Base-by-base conservation (phyloP, 2,113 vertebrate species). In the Clarias macrocephalus region DNA sequence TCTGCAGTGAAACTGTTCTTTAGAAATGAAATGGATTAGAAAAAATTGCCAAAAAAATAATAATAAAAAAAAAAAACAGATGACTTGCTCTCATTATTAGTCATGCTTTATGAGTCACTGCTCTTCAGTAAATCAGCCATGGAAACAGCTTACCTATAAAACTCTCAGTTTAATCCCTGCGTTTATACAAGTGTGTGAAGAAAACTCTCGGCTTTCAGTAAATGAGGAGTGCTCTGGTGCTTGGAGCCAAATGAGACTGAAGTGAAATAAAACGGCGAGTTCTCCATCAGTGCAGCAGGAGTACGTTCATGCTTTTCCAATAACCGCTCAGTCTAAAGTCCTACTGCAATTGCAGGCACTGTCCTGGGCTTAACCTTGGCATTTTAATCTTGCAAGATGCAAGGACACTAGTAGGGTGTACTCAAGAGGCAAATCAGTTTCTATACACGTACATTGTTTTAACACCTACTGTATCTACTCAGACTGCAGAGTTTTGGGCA, bases 211-310 rank as follows among this genome's bases (percentile, higher is more conserved):
- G 4, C 57, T 80, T 76, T 79, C 60, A 52, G 42, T 23, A 37
- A 76, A 79, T 3, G 37, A 56, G 21, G n/a, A 5, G 13, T 68
- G 48, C 3, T 28, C 48, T 33, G 62, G 66, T 13, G 37, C 25
- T 65, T 63, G 72, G 16, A 48, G 57, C 84, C 62, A 77, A 85
- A 85, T 60, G 68, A 75, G 37, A 85, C 52, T 65, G 66, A 42
- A 84, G 52, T 59, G 42, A 30, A 85, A 65, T 12, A 37, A 42
- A 77, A 23, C 60, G 21, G 60, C 19, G 23, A 60, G 63, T 37
- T 23, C 10, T 79, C 42, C 1, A 52, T 25, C 76, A 33, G 37
- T 37, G 23, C 59, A 52, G 62, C 16, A 56, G n/a, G 30, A 16
- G 3, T 3, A 54, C 3, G 33, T 18, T 80, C 63, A 30, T 37